Percentiles rank a stretch among this genome's conserved stretches.
phyloP scores from a whole-genome alignment of 2,888 invertebrate genomes.

The Drosophila anomalipes region DNA sequence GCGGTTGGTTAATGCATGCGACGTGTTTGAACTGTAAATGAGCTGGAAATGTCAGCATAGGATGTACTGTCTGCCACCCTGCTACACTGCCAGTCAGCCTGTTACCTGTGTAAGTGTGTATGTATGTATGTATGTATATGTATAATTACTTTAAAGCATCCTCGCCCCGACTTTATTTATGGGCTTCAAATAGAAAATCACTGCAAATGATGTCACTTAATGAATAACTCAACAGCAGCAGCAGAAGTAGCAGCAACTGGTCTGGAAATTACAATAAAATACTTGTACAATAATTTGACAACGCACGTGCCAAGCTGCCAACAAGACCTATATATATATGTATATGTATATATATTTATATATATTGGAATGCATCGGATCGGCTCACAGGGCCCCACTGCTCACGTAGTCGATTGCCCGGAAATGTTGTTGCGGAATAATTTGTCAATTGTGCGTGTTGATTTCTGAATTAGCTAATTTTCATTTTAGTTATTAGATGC shows the following conservation, averaged over 20 bases:
- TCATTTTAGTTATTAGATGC: constrained; percentile 79
- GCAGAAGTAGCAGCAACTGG: constrained; percentile 9
- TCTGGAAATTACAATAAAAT: constrained; percentile 55
- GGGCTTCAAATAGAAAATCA: constrained; percentile 63
- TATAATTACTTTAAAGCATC: constrained; percentile 51
- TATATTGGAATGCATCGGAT: background rate
- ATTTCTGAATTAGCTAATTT: constrained; percentile 83
- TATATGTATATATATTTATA: background rate
- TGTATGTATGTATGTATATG: background rate
- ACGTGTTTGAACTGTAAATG: constrained; percentile 81
- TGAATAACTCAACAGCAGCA: constrained; percentile 73
- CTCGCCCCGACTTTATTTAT: constrained; percentile 64
- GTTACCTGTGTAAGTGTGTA: background rate
- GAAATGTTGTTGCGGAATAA: constrained; percentile 81
- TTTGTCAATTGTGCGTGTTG: constrained; percentile 82
- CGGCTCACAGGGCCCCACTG: constrained; percentile 9
- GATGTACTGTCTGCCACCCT: constrained; percentile 41
- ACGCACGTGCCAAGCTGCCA: constrained; percentile 61
- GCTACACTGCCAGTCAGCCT: background rate
- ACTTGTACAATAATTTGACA: constrained; percentile 67
- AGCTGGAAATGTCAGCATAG: constrained; percentile 73
- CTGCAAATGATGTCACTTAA: constrained; percentile 79
- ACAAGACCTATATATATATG: constrained; percentile 4
- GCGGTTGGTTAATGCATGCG: constrained; percentile 75
- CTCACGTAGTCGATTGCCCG: constrained; percentile 78